Evolutionary conservation across 2,888 invertebrate genomes (phyloP), one percentile per base, ranked within the genome.

Genomic region (Yponomeuta malinellus): DNA sequence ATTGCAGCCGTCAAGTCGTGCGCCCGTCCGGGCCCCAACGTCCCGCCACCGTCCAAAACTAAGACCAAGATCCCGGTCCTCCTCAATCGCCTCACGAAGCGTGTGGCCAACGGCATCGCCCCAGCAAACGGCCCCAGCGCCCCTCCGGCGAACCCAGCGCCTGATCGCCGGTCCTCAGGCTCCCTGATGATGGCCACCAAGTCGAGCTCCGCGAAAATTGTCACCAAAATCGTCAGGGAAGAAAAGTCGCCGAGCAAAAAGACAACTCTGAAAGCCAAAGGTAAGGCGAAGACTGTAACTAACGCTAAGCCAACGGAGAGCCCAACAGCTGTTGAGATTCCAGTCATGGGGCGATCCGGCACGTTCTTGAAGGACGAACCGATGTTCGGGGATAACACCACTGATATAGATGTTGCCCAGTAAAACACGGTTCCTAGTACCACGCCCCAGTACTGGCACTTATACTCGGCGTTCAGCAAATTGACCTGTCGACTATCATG

Each of bases 351-450:
- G 73, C 93, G 96, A 67, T 96, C 96, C 0, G 95, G 95, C 29
- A 96, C 96, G 0, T 96, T 96, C 79, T 85, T 95, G 29, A 96
- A 96, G 82, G 96, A 96, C 75, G 95, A 96, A 82, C 95, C 96
- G 0, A 95, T 95, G 31, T 90, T 90, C 72, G 83, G 83, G 2
- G 84, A 86, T 59, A 87, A 82, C 73, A 83, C 84, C 29, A 81
- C 81, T 33, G 79, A 81, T 64, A 80, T 84, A 70, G 84, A 87
- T 37, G 33, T 69, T 5, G 71, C 10, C 23, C 31, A 48, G 29
- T 48, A 33, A 31, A 63, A 15, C 63, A 63, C 23, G 5, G 23
- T 63, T 10, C n/a, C n/a, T 63, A 0, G n/a, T 59, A 15, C 12
- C n/a, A n/a, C 59, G 59, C 8, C 59, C 2, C 37, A 37, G 5